Conservation (phyloP, 2,113 vertebrate genomes). For the Daboia siamensis region DNA sequence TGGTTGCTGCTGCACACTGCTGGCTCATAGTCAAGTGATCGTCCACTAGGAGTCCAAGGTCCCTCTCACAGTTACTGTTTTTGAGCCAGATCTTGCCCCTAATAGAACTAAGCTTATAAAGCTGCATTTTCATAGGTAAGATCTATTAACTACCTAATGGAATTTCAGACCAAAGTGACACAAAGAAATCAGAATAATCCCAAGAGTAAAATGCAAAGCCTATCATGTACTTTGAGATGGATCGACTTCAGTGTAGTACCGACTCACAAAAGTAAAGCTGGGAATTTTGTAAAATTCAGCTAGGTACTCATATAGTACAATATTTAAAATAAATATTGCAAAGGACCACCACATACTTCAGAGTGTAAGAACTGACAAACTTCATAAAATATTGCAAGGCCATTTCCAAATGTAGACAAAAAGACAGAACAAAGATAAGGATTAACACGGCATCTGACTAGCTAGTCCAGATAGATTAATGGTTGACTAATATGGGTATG, state of each 20-base stretch:
- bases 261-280: neutral
- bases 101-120: neutral
- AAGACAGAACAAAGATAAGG: conserved; percentile 4
- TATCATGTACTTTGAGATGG: neutral
- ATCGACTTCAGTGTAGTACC: neutral
- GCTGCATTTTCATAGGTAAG: neutral
- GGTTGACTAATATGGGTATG: neutral
- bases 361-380: neutral
- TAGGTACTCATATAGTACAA: neutral
- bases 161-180: neutral
- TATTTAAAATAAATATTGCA: neutral
- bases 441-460: conserved; percentile 3
- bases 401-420: neutral
- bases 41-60: too few relatives aligned
- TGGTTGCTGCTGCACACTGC: too few relatives aligned
- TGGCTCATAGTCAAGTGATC: too few relatives aligned
- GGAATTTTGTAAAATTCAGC: neutral
- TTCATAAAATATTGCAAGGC: neutral
- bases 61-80: too few relatives aligned
- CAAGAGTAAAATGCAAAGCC: neutral
- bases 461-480: conserved; percentile 14
- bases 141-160: neutral
- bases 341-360: neutral
- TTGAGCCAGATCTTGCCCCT: too few relatives aligned
- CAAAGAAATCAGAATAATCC: neutral